Percentiles rank a stretch among this genome's conserved stretches.
These are phyloP conservation scores for Melanaphis sacchari DNA, from an alignment of 1,140 invertebrate species.

Conservation along the genomic window DNA sequence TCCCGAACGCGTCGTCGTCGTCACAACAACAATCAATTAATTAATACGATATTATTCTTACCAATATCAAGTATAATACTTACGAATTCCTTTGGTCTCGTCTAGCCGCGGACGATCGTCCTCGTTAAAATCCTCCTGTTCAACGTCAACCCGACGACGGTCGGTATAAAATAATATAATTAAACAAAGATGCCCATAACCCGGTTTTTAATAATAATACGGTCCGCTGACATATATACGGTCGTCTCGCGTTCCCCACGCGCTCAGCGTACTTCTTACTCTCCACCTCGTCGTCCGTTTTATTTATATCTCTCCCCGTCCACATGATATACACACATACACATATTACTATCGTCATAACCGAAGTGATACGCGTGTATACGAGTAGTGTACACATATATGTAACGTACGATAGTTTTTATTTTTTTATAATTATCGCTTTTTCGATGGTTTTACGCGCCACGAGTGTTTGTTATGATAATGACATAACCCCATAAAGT, in stretches of 20 bases:
- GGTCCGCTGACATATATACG: constrained; percentile 56
- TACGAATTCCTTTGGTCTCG: background rate
- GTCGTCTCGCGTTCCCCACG: constrained; percentile 18
- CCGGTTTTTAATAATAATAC: constrained; percentile 43
- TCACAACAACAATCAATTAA: background rate
- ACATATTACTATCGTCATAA: constrained; percentile 31
- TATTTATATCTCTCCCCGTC: constrained; percentile 49
- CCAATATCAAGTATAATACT: background rate
- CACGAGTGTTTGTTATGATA: background rate
- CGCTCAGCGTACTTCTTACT: background rate
- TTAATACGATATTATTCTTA: background rate
- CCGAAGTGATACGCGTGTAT: constrained; percentile 9
- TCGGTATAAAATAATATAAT: background rate
- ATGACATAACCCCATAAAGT: constrained; percentile 16
- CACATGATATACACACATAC: background rate
- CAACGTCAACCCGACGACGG: background rate
- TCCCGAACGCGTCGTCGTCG: background rate
- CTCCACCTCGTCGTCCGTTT: background rate
- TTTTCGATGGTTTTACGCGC: constrained; percentile 15
- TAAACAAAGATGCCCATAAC: constrained; percentile 28
- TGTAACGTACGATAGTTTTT: background rate
- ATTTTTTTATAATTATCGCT: background rate
- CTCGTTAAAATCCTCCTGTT: background rate
- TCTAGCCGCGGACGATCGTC: background rate
- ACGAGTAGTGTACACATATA: background rate